Evolutionary conservation across 1,140 invertebrate genomes (phyloP).

Genomic region (Zaprionus inermis): DNA sequence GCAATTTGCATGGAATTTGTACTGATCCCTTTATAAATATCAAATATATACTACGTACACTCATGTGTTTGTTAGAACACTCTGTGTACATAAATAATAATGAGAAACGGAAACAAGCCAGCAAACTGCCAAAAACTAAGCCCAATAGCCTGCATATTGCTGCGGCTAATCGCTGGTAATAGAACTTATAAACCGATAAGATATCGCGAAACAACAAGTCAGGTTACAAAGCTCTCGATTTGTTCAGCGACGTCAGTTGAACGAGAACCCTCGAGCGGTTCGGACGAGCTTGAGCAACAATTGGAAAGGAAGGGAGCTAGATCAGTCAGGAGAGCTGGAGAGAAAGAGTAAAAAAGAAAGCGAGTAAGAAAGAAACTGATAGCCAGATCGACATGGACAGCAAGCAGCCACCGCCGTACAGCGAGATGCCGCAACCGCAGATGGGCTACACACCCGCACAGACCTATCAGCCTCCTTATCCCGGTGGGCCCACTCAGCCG

Average conservation of each 20-base stretch:
- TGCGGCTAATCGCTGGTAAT: slow-evolving; percentile 18
- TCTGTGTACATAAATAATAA: not conserved
- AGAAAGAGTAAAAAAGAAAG: not conserved
- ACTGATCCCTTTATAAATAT: slow-evolving; percentile 12
- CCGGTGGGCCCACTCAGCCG: slow-evolving; percentile 63
- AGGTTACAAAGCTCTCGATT: slow-evolving; percentile 5
- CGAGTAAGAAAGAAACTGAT: not conserved
- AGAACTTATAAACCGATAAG: slow-evolving; percentile 29
- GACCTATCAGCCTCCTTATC: slow-evolving; percentile 61
- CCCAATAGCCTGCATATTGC: slow-evolving; percentile 16
- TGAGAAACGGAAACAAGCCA: slow-evolving; percentile 28
- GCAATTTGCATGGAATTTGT: not conserved
- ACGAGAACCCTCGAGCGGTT: slow-evolving; percentile 27
- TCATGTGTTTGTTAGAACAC: not conserved
- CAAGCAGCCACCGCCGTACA: slow-evolving; percentile 85
- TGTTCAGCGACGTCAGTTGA: slow-evolving; percentile 41
- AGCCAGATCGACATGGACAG: slow-evolving; percentile 53
- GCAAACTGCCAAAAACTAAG: slow-evolving; percentile 27
- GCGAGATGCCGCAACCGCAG: slow-evolving; percentile 84
- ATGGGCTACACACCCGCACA: slow-evolving; percentile 68
- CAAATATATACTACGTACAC: not conserved
- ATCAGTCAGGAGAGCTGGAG: not conserved
- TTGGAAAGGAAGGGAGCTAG: not conserved
- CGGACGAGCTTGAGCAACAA: slow-evolving; percentile 10
- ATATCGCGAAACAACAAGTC: slow-evolving; percentile 14